Evolutionary conservation across 2,888 invertebrate species (phyloP).

Genomic region (Nomada hirtipes): DNA sequence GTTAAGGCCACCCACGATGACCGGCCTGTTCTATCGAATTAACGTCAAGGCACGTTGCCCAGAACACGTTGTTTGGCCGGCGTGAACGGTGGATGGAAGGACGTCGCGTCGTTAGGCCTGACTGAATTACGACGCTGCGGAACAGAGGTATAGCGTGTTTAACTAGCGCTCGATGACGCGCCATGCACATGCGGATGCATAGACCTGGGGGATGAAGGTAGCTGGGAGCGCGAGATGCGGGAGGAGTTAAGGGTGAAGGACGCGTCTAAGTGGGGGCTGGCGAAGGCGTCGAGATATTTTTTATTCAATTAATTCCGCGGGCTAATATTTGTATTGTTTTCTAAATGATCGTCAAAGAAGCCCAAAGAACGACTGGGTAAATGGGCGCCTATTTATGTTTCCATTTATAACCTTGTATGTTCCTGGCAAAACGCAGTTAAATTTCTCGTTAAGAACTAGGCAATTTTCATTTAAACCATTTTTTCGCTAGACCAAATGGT

Average conservation of each 20-base stretch:
- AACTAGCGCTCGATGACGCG: slow-evolving; percentile 52
- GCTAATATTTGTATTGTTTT: too few relatives aligned
- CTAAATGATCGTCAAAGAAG: too few relatives aligned
- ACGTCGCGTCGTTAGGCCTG: slow-evolving; percentile 55
- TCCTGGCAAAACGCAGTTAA: too few relatives aligned
- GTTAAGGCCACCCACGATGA: slow-evolving; percentile 32
- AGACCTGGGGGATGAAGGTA: not conserved
- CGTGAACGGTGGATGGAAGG: slow-evolving; percentile 27
- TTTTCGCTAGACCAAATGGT: too few relatives aligned
- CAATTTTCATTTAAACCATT: too few relatives aligned
- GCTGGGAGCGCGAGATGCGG: not conserved
- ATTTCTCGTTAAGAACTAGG: too few relatives aligned
- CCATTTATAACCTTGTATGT: too few relatives aligned
- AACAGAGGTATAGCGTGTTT: slow-evolving; percentile 34
- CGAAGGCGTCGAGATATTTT: too few relatives aligned
- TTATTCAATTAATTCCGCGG: too few relatives aligned
- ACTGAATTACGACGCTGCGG: slow-evolving; percentile 59
- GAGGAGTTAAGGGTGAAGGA: not conserved
- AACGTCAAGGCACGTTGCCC: slow-evolving; percentile 51
- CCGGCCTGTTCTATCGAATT: slow-evolving; percentile 19
- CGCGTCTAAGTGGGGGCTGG: too few relatives aligned
- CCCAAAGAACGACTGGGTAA: too few relatives aligned
- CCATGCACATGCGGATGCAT: slow-evolving; percentile 9
- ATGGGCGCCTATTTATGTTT: too few relatives aligned
- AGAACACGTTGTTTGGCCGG: slow-evolving; percentile 25